Conservation (phyloP, 2,888 invertebrate genomes). For the Candidula unifasciata region DNA sequence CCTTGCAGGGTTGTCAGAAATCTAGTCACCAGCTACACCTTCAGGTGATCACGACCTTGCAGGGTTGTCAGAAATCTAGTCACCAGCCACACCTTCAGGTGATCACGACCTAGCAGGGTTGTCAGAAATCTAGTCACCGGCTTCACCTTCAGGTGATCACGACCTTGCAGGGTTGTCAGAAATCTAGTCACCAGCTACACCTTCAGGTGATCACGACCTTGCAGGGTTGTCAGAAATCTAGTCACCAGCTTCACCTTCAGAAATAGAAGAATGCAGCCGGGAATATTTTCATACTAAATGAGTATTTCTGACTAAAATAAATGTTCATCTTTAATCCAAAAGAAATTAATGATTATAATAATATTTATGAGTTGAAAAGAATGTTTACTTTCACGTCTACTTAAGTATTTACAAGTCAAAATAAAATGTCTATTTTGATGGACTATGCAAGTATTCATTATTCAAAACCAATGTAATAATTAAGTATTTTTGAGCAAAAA, state of each 20-base stretch:
- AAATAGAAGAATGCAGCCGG: constrained; percentile 1
- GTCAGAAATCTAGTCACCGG: neutral
- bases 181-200: neutral
- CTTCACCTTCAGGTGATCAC: constrained; percentile 14
- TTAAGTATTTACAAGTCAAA: too few relatives aligned
- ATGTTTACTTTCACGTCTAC: too few relatives aligned
- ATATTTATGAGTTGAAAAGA: too few relatives aligned
- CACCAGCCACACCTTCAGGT: constrained; percentile 3
- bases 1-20: neutral
- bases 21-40: neutral
- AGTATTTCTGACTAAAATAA: neutral
- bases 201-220: constrained; percentile 3
- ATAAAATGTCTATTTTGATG: too few relatives aligned
- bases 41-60: neutral
- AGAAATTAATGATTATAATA: neutral
- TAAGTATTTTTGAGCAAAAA: too few relatives aligned
- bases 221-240: neutral
- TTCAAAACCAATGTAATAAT: too few relatives aligned
- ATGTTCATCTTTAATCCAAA: neutral
- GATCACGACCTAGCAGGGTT: neutral
- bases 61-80: neutral
- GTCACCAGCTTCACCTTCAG: constrained; percentile 1
- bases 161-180: neutral
- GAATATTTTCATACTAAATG: neutral
- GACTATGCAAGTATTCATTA: too few relatives aligned